Evolutionary conservation across 2,888 invertebrate genomes (phyloP), one percentile per base, ranked within the genome.

Genomic region (Rhopalosiphum nymphaeae): DNA sequence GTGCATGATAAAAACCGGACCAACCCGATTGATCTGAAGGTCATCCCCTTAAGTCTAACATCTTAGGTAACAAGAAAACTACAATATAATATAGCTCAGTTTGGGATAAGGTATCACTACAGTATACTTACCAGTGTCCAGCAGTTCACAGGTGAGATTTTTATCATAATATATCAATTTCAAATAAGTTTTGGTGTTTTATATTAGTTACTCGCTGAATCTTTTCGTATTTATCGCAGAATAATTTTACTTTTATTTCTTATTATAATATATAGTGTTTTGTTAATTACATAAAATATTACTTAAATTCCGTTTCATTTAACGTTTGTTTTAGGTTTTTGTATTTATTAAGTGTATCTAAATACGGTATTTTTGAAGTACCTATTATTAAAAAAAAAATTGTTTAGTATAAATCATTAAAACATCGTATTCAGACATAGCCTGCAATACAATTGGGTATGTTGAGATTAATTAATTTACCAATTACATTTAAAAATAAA

Each of bases 21-120:
- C 94, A 85, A 94, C 94, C 90, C 94, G 94, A 94, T 94, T 84
- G 46, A 57, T 46, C 44, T 3, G 90, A 94, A 94, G 94, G 94
- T 91, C 53, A 85, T 93, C 46, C 78, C 89, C 89, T 61, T 67
- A 87, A 61, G 67, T 94, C 11, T 42, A 25, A 57, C 44, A 78
- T 11, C 25, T 56, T 36, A n/a, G 25, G n/a, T 16, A 56, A 49
- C 46, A 7, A 91, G 49, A 49, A 44, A 61, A 91, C 42, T 49
- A n/a, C 53, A 94, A 89, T 94, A 91, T 91, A 94, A 91, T 86
- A 94, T 94, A 85, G 9, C 61, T 16, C 2, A n/a, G 36, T 86
- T 53, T 53, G n/a, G 42, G 53, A 36, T 49, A 36, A 46, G 36
- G 11, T 13, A 67, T 94, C 86, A 94, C 10, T 94, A 49, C 49